phyloP scores from a whole-genome alignment of 2,113 vertebrate species.

The Oryctolagus cuniculus region mOryCun1.1 NC_091434.1:38052001-38052500 shows the following conservation, averaged over 20 bases:
- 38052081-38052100: not conserved
- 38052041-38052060: not conserved
- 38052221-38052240: not conserved
- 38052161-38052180: not conserved
- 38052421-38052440: not conserved
- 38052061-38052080: not conserved
- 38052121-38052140: not conserved
- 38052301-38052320: not conserved
- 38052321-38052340: not conserved
- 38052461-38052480: too few species aligned
- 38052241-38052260: not conserved
- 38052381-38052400: not conserved
- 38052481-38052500: not conserved
- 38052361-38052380: not conserved
- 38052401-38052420: not conserved
- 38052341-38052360: slow-evolving; percentile 12
- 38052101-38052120: not conserved
- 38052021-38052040: not conserved
- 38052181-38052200: not conserved
- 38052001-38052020: not conserved
- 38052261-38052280: not conserved
- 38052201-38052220: not conserved
- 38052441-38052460: not conserved
- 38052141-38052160: not conserved
- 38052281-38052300: not conserved